Conservation (phyloP, 2,113 vertebrate species). For the Cyprinus carpio region DNA sequence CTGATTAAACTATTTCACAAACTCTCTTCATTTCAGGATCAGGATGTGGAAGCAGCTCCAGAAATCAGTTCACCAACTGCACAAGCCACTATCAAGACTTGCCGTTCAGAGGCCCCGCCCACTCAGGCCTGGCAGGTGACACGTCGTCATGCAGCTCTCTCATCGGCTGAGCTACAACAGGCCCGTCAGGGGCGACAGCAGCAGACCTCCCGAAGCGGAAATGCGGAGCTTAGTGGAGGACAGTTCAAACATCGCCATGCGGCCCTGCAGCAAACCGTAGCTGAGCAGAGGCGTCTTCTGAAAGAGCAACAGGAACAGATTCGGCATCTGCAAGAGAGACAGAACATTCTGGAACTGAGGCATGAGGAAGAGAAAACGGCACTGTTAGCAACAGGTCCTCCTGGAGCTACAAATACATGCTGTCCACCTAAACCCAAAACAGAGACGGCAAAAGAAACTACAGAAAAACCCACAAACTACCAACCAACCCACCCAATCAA, state of each 20-base stretch:
- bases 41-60: constrained; percentile 3
- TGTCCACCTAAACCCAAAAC: background rate
- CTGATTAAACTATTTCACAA: constrained; percentile 1
- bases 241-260: constrained; percentile 73
- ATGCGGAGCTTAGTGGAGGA: constrained; percentile 38
- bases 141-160: constrained; percentile 60
- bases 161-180: constrained; percentile 58
- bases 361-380: constrained; percentile 65
- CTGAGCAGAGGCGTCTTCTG: constrained; percentile 83
- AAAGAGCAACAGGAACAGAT: constrained; percentile 86
- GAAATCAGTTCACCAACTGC: constrained; percentile 9
- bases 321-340: constrained; percentile 75
- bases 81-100: constrained; percentile 6
- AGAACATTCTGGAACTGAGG: constrained; percentile 69
- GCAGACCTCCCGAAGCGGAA: background rate
- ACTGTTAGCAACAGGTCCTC: constrained; percentile 33
- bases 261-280: constrained; percentile 82
- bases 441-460: background rate
- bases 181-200: background rate
- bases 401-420: constrained; percentile 38
- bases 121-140: constrained; percentile 74
- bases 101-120: constrained; percentile 33
- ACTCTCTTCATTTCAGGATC: background rate
- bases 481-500: background rate
- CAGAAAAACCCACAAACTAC: background rate